Evolutionary conservation across 2,888 invertebrate genomes (phyloP).

Genomic region (Busseola fusca): DNA sequence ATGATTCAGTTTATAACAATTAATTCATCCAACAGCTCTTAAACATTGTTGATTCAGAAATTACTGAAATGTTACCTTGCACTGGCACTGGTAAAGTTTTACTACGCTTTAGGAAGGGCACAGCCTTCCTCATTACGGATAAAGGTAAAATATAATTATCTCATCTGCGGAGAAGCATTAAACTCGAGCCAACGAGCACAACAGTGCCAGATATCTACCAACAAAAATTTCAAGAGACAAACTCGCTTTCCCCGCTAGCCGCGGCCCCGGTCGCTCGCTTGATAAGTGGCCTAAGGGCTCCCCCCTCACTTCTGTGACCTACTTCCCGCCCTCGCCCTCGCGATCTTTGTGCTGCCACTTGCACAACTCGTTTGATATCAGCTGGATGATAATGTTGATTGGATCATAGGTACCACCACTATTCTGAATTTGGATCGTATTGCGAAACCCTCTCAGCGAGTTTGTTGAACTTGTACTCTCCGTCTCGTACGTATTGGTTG

Average conservation of each 20-base stretch:
- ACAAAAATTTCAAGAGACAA: constrained; percentile 82
- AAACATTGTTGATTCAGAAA: constrained; percentile 5
- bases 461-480: constrained; percentile 53
- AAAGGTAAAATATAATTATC: constrained; percentile 58
- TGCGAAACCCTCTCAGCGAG: constrained; percentile 63
- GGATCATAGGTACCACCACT: constrained; percentile 67
- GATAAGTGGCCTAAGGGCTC: constrained; percentile 88
- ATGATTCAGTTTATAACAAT: constrained; percentile 20
- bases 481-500: constrained; percentile 32
- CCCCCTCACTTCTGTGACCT: constrained; percentile 78
- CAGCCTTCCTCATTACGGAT: constrained; percentile 40
- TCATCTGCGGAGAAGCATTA: constrained; percentile 55
- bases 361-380: constrained; percentile 86
- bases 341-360: constrained; percentile 87
- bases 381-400: constrained; percentile 84
- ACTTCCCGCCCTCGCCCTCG: constrained; percentile 81
- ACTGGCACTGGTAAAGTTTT: constrained; percentile 27
- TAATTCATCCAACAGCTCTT: constrained; percentile 1
- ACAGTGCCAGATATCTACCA: constrained; percentile 65
- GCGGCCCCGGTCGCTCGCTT: constrained; percentile 76
- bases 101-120: constrained; percentile 33
- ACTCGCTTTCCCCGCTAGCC: constrained; percentile 82
- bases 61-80: constrained; percentile 28
- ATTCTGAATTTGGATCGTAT: constrained; percentile 69
- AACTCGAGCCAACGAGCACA: constrained; percentile 61